phyloP scores from a whole-genome alignment of 2,888 invertebrate genomes.

The Noctua pronuba region DNA sequence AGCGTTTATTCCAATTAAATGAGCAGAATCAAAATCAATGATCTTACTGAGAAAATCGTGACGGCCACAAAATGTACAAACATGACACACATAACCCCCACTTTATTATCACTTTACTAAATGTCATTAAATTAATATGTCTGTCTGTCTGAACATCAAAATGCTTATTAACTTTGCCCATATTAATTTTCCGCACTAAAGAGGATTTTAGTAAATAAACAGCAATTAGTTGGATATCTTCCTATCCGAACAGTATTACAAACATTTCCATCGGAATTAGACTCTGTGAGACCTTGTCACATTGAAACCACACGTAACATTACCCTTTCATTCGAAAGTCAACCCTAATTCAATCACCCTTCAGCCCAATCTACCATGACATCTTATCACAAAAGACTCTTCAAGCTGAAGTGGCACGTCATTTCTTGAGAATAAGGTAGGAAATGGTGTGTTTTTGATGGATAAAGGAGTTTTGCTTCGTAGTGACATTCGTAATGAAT shows the following conservation, averaged over 20 bases:
- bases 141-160: constrained; percentile 17
- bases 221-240: constrained; percentile 57
- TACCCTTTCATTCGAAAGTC: constrained; percentile 50
- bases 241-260: constrained; percentile 50
- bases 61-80: background rate
- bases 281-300: constrained; percentile 55
- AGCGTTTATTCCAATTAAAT: background rate
- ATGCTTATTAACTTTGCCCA: constrained; percentile 54
- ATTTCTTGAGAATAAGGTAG: constrained; percentile 51
- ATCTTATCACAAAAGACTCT: constrained; percentile 5
- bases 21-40: background rate
- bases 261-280: constrained; percentile 66
- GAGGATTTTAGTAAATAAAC: constrained; percentile 65
- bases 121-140: constrained; percentile 44
- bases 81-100: background rate
- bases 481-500: constrained; percentile 72
- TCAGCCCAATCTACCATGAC: constrained; percentile 52
- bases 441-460: constrained; percentile 48
- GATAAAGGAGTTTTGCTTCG: constrained; percentile 61
- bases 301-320: constrained; percentile 56
- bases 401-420: constrained; percentile 40
- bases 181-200: constrained; percentile 62
- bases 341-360: constrained; percentile 46
- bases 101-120: constrained; percentile 4
- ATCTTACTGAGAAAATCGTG: background rate